Base-by-base conservation (phyloP, 1,140 invertebrate genomes). In the Anastatus disparis region DNA sequence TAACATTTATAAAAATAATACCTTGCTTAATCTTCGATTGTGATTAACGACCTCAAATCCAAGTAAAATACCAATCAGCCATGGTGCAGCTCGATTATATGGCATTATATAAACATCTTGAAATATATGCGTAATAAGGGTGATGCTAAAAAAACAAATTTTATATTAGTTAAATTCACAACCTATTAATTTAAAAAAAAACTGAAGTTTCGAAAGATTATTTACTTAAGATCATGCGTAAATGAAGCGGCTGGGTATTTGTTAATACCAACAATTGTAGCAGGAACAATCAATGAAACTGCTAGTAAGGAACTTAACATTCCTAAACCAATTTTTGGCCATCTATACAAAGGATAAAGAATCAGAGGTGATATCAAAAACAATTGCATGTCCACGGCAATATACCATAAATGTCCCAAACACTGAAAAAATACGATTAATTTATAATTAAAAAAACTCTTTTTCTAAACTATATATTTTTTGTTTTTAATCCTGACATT, bases 371-470 rank as follows among this genome's bases (percentile, higher is more conserved):
- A 80, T 22, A 83, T 29, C 27, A 77, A 69, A 61, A 77, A 83
- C 8, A 85, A 63, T 59, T 86, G 85, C 81, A 83, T 85, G 70
- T 86, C 85, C 3, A 82, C 79, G 7, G 79, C 75, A 13, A 86
- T 71, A 65, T 85, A 86, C 85, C 86, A 87, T 12, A 78, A 76
- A 63, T 85, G 83, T 3, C 75, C 76, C 24, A 85, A 68, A 72
- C 85, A 86, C 82, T 82, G 48, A 42, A 48, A 35, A 62, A 44
- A 62, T 44, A 64, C 50, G 4, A 35, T 35, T 6, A 35, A 35
- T 6, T 35, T 35, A 35, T 4, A 4, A 10, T 35, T 35, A 35
- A 35, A 35, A 35, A 35, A 10, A n/a, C n/a, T n/a, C n/a, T n/a
- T n/a, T n/a, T n/a, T n/a, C n/a, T n/a, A n/a, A n/a, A n/a, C n/a